Conservation (phyloP, 2,113 vertebrate species). For the Mandrillus leucophaeus region DNA sequence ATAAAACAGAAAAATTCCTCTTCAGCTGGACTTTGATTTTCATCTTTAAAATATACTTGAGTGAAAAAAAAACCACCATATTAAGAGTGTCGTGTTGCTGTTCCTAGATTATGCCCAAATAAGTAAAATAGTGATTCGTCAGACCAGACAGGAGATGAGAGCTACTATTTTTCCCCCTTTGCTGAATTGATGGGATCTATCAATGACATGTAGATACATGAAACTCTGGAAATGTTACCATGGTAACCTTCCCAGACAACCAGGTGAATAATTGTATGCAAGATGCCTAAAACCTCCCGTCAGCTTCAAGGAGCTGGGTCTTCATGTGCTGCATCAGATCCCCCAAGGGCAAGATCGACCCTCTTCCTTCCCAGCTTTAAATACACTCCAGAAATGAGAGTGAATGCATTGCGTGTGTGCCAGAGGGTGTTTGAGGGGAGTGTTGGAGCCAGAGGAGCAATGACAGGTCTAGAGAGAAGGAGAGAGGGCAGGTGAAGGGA, state of each 20-base stretch:
- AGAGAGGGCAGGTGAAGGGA: not conserved
- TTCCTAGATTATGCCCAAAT: not conserved
- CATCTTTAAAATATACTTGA: not conserved
- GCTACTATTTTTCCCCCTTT: not conserved
- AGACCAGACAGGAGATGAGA: not conserved
- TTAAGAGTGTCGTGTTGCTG: not conserved
- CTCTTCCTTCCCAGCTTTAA: not conserved
- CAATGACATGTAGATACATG: not conserved
- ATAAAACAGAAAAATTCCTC: not conserved
- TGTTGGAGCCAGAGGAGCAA: not conserved
- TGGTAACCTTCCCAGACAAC: conserved; percentile 51
- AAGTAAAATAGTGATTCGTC: not conserved
- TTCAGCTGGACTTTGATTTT: not conserved
- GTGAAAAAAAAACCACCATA: fast-evolving
- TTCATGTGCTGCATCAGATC: not conserved
- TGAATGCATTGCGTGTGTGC: not conserved
- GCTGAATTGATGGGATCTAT: not conserved
- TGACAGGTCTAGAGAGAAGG: no score
- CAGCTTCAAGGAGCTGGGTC: not conserved
- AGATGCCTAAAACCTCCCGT: conserved; percentile 5
- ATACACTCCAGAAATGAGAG: not conserved
- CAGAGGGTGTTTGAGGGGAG: fast-evolving
- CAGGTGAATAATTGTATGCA: conserved; percentile 34
- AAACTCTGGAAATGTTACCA: not conserved
- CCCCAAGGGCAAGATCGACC: not conserved